Evolutionary conservation across 2,888 invertebrate genomes (phyloP).

Genomic region (Bruchidius siliquastri): DNA sequence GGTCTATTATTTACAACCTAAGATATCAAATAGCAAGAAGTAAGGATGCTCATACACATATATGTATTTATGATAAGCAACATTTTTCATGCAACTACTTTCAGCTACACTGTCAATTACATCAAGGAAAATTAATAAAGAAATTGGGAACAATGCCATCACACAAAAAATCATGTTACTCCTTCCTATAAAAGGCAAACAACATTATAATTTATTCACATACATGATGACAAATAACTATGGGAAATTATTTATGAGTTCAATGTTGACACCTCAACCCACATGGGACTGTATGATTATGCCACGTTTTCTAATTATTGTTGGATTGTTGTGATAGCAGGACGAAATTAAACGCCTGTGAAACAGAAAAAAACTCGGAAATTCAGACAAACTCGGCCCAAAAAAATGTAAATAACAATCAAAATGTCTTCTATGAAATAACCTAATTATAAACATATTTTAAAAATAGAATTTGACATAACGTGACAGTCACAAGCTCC

Average conservation of each 20-base stretch:
- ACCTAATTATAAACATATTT: conserved; percentile 42
- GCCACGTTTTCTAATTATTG: neutral
- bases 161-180: neutral
- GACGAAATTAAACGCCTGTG: neutral
- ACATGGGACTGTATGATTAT: neutral
- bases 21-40: too few species aligned
- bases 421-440: conserved; percentile 35
- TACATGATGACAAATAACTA: neutral
- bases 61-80: too few species aligned
- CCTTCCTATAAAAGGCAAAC: neutral
- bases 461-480: conserved; percentile 22
- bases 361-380: neutral
- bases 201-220: neutral
- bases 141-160: neutral
- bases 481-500: conserved; percentile 19
- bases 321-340: neutral
- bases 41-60: too few species aligned
- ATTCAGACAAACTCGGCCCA: neutral
- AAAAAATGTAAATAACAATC: conserved; percentile 7
- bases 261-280: neutral
- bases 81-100: too few species aligned
- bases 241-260: neutral
- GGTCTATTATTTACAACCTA: too few species aligned
- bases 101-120: neutral
- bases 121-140: neutral